Evolutionary conservation across 2,797 vertebrate species (phyloP), one percentile per base, ranked within the genome.

Genomic region (Erethizon dorsatum): DNA sequence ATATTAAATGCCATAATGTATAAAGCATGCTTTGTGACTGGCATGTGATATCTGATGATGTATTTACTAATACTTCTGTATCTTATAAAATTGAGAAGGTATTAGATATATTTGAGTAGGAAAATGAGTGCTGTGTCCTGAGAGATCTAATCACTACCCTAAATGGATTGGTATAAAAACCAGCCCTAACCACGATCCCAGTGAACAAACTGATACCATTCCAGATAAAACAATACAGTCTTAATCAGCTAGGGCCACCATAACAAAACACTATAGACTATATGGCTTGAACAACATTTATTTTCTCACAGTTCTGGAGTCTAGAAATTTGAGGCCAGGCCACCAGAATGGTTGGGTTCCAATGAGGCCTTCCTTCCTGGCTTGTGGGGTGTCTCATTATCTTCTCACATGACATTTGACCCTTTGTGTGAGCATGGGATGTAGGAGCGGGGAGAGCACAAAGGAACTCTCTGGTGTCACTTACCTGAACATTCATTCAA

Each of bases 271-370:
- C 17, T 47, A 78, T 18, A 31, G 75, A 78, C 0, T 17, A 1
- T 3, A 17, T 56, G 13, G 1, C 20, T 47, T 87, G 33, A 50
- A 57, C 10, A 54, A 2, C 75, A 52, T 83, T 90, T 37, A 50
- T 37, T n/a, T 89, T 87, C 15, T 50, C 56, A 85, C 20, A 65
- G 24, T 54, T 73, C 52, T 83, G 9, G 11, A 84, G 8, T 5
- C 5, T 77, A 5, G 31, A 73, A 61, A 6, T 54, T 52, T 31
- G 15, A 69, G 67, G 56, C 37, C 12, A 69, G 12, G 14, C 2
- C 11, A 31, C 14, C 10, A 2, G 6, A 26, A 6, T 17, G 2
- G 9, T 26, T 24, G 1, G 0, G 85, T 61, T 90, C 11, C 9
- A 15, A 22, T 37, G 3, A 47, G 15, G 13, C 3, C 28, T 11